Conservation (phyloP, 2,113 vertebrate species). For the Pseudonaja textilis region DNA sequence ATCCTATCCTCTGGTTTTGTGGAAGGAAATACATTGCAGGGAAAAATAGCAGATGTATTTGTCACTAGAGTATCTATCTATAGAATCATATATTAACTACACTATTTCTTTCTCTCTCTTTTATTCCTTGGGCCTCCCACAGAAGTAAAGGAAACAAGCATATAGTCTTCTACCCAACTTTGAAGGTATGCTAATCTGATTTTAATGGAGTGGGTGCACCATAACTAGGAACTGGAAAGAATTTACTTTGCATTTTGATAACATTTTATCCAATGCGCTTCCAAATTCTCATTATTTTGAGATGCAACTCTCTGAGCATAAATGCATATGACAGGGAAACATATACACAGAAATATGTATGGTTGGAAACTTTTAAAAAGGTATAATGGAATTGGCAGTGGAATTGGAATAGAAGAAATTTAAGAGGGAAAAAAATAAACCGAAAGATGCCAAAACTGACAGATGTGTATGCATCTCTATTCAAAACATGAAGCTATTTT, state of each 20-base stretch:
- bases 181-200: slow-evolving; percentile 78
- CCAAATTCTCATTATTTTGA: not conserved
- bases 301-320: not conserved
- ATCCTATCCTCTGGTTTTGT: not conserved
- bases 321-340: not conserved
- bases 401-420: not conserved
- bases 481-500: not conserved
- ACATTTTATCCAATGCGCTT: not conserved
- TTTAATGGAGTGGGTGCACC: not conserved
- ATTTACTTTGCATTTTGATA: not conserved
- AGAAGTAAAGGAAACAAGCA: slow-evolving; percentile 86
- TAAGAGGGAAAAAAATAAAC: not conserved
- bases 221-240: not conserved
- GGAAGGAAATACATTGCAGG: not conserved
- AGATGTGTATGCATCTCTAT: not conserved
- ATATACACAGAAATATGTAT: not conserved
- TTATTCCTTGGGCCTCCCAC: slow-evolving; percentile 44
- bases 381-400: not conserved
- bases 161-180: slow-evolving; percentile 87
- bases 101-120: not conserved
- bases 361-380: not conserved
- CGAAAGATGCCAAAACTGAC: not conserved
- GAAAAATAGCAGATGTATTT: not conserved
- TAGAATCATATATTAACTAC: not conserved
- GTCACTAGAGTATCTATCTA: not conserved